Evolutionary conservation across 2,797 vertebrate species (phyloP), one percentile per base, ranked within the genome.

Genomic region (Poecile montanus): DNA sequence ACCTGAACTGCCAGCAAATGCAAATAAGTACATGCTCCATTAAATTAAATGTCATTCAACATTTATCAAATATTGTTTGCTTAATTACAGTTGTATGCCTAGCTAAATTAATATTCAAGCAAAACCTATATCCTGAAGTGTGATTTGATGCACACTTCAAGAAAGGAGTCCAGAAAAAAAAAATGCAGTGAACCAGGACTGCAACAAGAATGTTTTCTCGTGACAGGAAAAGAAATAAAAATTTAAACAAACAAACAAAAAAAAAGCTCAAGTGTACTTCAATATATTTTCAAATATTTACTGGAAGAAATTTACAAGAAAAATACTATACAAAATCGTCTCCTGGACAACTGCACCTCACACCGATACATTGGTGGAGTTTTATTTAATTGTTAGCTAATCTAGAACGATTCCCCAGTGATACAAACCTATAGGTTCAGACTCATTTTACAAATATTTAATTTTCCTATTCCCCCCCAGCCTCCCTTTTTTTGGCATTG

Each of bases 221-320:
- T 98, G 97, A 98, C 98, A 98, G 98, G 95, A 98, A 96, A 95
- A 89, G 51, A 94, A 96, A 96, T 82, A 88, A 95, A 96, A 93
- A 57, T 30, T 20, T 91, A 97, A 97, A 63, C 97, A 40, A 40
- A 40, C 38, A 40, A 40, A 40, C 38, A 40, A 40, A 38, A 68
- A 97, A 98, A 98, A 97, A 90, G 87, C 97, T 98, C 98, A 98
- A 98, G 97, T 98, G 98, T 98, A 99, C 98, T 98, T 98, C 97
- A 98, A 98, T 99, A 99, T 99, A 99, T 98, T 98, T 98, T 99
- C 98, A 99, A 98, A 99, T 99, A 99, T 99, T 99, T 99, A 99
- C 99, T 99, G 98, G 98, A 98, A 98, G 98, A 98, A 98, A 99
- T 99, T 98, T 99, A 99, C 99, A 99, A 98, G 98, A 99, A 99